These are phyloP conservation scores for Lasiurus cinereus DNA, from an alignment of 2,113 vertebrate genomes.

Conservation along the genomic window DNA sequence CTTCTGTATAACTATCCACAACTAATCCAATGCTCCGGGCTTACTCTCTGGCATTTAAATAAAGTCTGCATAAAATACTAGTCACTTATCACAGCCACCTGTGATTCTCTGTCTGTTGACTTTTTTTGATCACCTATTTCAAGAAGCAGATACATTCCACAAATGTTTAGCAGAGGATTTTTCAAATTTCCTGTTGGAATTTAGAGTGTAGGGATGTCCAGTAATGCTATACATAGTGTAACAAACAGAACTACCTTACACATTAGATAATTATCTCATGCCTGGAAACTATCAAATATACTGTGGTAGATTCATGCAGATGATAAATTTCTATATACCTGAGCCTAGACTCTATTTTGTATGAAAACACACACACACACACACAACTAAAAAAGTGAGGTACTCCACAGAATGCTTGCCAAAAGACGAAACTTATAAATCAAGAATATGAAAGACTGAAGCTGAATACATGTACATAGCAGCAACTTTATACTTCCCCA, in stretches of 20 bases:
- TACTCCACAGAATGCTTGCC: not conserved
- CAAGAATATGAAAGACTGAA: not conserved
- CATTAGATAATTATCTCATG: not conserved
- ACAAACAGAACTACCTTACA: rapidly evolving
- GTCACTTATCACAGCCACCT: too few relatives aligned
- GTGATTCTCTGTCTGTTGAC: too few relatives aligned
- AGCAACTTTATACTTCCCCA: not conserved
- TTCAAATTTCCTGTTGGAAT: not conserved
- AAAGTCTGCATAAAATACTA: too few relatives aligned
- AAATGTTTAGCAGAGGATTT: not conserved
- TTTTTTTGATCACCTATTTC: too few relatives aligned
- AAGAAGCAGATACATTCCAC: not conserved
- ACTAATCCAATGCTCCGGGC: not conserved
- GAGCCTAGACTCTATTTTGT: not conserved
- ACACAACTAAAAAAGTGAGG: not conserved
- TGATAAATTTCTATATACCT: not conserved
- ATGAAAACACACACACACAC: not conserved
- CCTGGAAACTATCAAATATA: not conserved
- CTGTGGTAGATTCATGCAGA: not conserved
- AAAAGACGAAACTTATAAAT: not conserved
- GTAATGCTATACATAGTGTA: not conserved
- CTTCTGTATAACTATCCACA: not conserved
- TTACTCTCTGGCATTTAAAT: too few relatives aligned
- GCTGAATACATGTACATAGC: rapidly evolving
- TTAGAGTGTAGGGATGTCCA: not conserved